Base-by-base conservation (phyloP, 1,140 invertebrate genomes). In the Metopolophium dirhodum region DNA sequence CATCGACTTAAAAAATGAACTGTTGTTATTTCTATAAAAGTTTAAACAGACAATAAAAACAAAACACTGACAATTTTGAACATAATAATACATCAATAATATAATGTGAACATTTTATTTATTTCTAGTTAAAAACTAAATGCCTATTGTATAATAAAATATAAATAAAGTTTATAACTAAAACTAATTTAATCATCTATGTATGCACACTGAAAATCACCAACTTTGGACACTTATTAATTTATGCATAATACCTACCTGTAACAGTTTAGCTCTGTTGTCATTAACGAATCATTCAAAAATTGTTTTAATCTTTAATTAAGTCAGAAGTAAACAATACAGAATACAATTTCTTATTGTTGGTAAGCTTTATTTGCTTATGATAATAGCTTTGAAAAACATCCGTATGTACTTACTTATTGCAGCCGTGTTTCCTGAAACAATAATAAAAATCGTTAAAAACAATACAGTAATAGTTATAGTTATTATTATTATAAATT, bases 381-480 rank as follows among this genome's bases (percentile, higher is more conserved):
- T 77, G 6, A n/a, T 77, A 77, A 77, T 77, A n/a, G 30, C 14
- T n/a, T 77, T 7, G 4, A 77, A n/a, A n/a, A 18, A 77, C 0
- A 77, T 77, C n/a, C n/a, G 61, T n/a, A 35, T 0, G 11, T 18
- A 88, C 86, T 88, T 47, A 88, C 86, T 88, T 51, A 47, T 51
- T 23, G 30, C 86, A 35, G 47, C 86, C 45, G 49, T 51, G 18
- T 88, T 88, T 88, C 86, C 86, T 88, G 86, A 51, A 88, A 88
- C 20, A 51, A 35, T 20, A 47, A 86, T 47, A 18, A 30, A 47
- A 86, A 77, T 77, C 6, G 14, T 77, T 3, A n/a, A 7, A n/a
- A 18, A 11, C n/a, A 18, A 35, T n/a, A 6, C 30, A 77, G 18
- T n/a, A n/a, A 77, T 77, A n/a, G 14, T n/a, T 77, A 18, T n/a